Evolutionary conservation across 2,797 vertebrate species (phyloP).

Genomic region (Sphaeramia orbicularis): DNA sequence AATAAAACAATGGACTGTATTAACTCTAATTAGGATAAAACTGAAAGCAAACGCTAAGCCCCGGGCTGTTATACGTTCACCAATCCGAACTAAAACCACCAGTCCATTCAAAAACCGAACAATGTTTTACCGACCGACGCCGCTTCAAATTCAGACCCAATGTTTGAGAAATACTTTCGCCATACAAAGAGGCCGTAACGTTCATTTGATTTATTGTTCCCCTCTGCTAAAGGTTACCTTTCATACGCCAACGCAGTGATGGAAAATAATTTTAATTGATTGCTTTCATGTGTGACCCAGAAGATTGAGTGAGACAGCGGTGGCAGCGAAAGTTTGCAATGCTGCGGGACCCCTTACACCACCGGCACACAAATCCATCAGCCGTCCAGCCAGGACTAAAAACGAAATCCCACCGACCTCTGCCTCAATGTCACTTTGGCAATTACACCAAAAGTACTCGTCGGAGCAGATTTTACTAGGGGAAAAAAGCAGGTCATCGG

Average conservation of each 20-base stretch:
- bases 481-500: no score
- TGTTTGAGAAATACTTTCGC: not conserved
- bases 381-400: slow-evolving; percentile 5
- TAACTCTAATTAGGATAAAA: no score
- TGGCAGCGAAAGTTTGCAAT: not conserved
- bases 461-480: not conserved
- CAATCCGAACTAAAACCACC: no score
- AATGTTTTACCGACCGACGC: no score
- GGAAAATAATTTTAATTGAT: slow-evolving; percentile 17
- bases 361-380: slow-evolving; percentile 22
- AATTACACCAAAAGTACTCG: slow-evolving; percentile 11
- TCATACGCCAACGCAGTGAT: not conserved
- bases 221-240: slow-evolving; percentile 24
- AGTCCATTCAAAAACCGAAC: no score
- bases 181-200: not conserved
- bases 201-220: slow-evolving; percentile 15
- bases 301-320: slow-evolving; percentile 11
- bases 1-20: no score
- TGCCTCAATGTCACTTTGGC: not conserved
- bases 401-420: slow-evolving; percentile 7
- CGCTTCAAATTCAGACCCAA: not conserved
- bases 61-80: no score
- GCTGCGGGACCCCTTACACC: not conserved
- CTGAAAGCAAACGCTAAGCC: no score
- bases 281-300: not conserved